These are phyloP conservation scores for Himalopsyche tibetana DNA, from an alignment of 2,888 invertebrate genomes.

Conservation along the genomic window DNA sequence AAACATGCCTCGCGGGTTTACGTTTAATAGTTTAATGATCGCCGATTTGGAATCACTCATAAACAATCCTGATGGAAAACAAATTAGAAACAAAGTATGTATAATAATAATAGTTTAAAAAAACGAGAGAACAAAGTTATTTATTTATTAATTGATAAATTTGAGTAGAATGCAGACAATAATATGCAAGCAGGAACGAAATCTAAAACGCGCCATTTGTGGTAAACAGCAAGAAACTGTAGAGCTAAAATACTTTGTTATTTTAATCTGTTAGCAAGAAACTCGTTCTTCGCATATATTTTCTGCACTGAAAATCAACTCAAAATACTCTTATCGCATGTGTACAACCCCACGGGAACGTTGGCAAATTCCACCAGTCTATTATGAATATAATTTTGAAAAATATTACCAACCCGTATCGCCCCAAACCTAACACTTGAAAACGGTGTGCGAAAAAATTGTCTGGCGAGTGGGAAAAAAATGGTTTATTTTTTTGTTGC, in stretches of 20 bases:
- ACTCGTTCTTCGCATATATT: neutral
- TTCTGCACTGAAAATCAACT: neutral
- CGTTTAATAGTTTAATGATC: constrained; percentile 35
- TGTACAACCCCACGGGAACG: neutral
- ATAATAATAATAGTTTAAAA: too few relatives aligned
- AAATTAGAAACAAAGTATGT: neutral
- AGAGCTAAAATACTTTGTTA: too few relatives aligned
- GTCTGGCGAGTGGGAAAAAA: constrained; percentile 37
- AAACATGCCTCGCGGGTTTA: constrained; percentile 26
- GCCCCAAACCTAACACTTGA: constrained; percentile 18
- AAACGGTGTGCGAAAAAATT: constrained; percentile 28
- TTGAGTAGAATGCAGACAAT: too few relatives aligned
- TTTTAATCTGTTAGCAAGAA: too few relatives aligned
- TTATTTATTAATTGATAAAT: too few relatives aligned
- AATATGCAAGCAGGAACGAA: too few relatives aligned
- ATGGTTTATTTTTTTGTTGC: constrained; percentile 23
- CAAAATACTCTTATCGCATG: constrained; percentile 23
- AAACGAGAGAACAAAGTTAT: too few relatives aligned
- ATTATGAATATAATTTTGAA: constrained; percentile 12
- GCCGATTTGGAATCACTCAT: constrained; percentile 36
- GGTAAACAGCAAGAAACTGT: too few relatives aligned
- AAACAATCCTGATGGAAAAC: neutral
- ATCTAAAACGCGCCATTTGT: too few relatives aligned
- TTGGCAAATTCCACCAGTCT: neutral
- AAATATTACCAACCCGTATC: constrained; percentile 14